Base-by-base conservation (phyloP, 2,797 vertebrate species). In the Eulemur albifrons region DNA sequence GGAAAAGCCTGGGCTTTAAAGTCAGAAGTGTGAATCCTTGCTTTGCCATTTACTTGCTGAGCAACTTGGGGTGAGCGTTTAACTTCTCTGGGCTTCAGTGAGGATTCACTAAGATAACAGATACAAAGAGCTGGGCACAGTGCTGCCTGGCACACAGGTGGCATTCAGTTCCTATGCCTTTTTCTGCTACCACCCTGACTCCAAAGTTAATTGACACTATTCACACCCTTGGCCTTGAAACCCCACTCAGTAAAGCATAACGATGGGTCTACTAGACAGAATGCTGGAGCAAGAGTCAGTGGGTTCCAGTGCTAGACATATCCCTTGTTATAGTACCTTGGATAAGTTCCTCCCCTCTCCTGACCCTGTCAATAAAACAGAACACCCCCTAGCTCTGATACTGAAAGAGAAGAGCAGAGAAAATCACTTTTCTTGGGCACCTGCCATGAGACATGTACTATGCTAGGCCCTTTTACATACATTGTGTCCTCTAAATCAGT, bases 81-180 rank as follows among this genome's bases (percentile, higher is more conserved):
- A 95, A 93, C 50, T 76, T 88, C 88, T 90, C 54, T 57, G 48
- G 59, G 48, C 85, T 94, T 95, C 65, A 61, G 7, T 87, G 50
- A 96, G 38, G 77, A 94, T 83, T 96, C 90, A 59, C 21, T 92
- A 72, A 95, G 75, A 82, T 45, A 96, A 96, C 0, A 87, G 45
- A 88, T 67, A 35, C 45, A 70, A 87, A 94, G 21, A 48, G 52
- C 57, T 65, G 18, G 91, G 38, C 77, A 92, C 18, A 84, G 11
- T 82, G 54, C n/a, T 94, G 48, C 75, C 61, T 86, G 18, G 38
- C 54, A 94, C 80, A 92, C 23, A 81, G 21, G 63, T 93, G 72
- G 12, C 25, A 88, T n/a, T 93, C 43, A 92, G 45, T 72, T 92
- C 59, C 59, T 72, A 57, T 61, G 72, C 65, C 61, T 75, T 93